These are phyloP conservation scores for Drosophila kanekoi DNA, from an alignment of 2,888 invertebrate species.

Conservation along the genomic window DNA sequence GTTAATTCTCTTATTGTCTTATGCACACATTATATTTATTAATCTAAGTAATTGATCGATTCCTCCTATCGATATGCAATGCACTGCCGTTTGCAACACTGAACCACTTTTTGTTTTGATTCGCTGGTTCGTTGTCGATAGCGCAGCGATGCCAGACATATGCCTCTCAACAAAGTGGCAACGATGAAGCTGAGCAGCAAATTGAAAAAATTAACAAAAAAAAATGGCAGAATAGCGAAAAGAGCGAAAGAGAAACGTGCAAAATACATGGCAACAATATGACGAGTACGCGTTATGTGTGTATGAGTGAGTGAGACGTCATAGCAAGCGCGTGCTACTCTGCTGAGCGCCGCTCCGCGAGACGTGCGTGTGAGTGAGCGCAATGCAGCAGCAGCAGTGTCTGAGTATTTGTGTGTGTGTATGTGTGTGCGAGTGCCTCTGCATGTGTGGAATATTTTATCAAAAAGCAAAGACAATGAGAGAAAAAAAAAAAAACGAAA, in stretches of 20 bases:
- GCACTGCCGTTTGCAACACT: constrained; percentile 44
- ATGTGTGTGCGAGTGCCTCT: constrained; percentile 31
- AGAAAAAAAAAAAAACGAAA: constrained; percentile 41
- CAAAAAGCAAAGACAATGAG: constrained; percentile 77
- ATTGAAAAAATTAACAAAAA: constrained; percentile 9
- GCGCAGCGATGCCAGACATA: constrained; percentile 47
- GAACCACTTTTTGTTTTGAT: constrained; percentile 69
- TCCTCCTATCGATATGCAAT: constrained; percentile 35
- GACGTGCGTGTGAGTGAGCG: constrained; percentile 61
- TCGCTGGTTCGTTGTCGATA: constrained; percentile 51
- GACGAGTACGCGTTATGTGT: constrained; percentile 23
- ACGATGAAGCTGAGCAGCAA: constrained; percentile 42
- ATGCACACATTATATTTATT: constrained; percentile 2
- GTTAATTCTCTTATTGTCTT: constrained; percentile 10
- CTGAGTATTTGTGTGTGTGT: constrained; percentile 20
- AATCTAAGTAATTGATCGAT: constrained; percentile 20
- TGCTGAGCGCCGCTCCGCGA: constrained; percentile 45
- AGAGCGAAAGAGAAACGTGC: constrained; percentile 56
- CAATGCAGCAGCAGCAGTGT: constrained; percentile 47
- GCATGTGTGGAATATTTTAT: constrained; percentile 66
- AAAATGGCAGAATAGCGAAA: constrained; percentile 47
- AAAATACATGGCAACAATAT: constrained; percentile 53
- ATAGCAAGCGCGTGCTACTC: constrained; percentile 53
- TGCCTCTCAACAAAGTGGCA: constrained; percentile 58
- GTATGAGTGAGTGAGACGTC: constrained; percentile 59